Conservation (phyloP, 2,113 vertebrate species). For the Zeus faber region DNA sequence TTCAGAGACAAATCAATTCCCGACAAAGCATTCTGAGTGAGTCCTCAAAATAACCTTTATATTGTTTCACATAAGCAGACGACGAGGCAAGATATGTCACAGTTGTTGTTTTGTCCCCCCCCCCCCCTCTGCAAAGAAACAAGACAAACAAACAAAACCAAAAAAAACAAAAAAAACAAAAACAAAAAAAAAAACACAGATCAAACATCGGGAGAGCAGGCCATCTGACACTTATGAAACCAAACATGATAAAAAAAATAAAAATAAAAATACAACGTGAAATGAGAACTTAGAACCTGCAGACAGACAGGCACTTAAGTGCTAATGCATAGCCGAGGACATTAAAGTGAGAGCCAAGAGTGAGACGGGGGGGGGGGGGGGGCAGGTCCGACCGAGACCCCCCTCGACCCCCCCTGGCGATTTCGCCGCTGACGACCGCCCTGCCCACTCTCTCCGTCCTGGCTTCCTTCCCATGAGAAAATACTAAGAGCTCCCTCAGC, state of each 20-base stretch:
- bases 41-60: constrained; percentile 40
- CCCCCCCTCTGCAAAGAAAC: constrained; percentile 13
- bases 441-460: too few relatives aligned
- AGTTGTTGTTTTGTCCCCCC: neutral
- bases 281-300: constrained; percentile 32
- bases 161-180: constrained; percentile 34
- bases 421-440: too few relatives aligned
- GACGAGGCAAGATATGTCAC: constrained; percentile 39
- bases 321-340: constrained; percentile 61
- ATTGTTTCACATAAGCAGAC: constrained; percentile 39
- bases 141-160: constrained; percentile 40
- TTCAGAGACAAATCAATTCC: neutral
- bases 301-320: constrained; percentile 69
- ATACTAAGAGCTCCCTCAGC: too few relatives aligned
- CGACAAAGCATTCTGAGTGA: constrained; percentile 35
- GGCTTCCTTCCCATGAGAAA: too few relatives aligned
- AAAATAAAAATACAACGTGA: constrained; percentile 34
- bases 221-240: too few relatives aligned
- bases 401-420: too few relatives aligned
- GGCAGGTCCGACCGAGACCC: neutral
- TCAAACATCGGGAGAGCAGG: too few relatives aligned
- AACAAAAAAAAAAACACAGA: constrained; percentile 36
- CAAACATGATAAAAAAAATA: constrained; percentile 29
- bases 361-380: constrained; percentile 3
- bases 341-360: constrained; percentile 40